phyloP scores from a whole-genome alignment of 1,140 invertebrate species.

The Aporrectodea caliginosa region DNA sequence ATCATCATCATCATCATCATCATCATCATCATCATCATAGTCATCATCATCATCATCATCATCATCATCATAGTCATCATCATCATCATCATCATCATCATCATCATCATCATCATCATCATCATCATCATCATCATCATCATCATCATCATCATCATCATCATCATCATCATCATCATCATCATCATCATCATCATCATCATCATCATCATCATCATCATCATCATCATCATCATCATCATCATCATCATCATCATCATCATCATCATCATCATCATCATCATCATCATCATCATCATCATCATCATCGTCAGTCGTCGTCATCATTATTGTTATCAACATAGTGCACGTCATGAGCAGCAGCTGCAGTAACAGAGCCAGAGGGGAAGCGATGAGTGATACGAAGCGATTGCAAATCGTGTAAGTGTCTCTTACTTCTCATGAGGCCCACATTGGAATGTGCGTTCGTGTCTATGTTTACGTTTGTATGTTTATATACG shows the following conservation, averaged over 20 bases:
- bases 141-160: slow-evolving; percentile 23
- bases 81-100: slow-evolving; percentile 15
- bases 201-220: slow-evolving; percentile 23
- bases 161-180: slow-evolving; percentile 14
- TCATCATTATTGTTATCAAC: not conserved
- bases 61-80: not conserved
- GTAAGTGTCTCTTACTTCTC: not conserved
- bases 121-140: slow-evolving; percentile 23
- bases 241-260: not conserved
- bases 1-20: not conserved
- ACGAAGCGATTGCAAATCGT: not conserved
- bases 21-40: not conserved
- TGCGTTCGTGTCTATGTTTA: too few species aligned
- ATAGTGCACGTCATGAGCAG: not conserved
- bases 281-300: not conserved
- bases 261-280: slow-evolving; percentile 11
- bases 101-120: slow-evolving; percentile 16
- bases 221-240: slow-evolving; percentile 15
- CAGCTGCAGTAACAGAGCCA: not conserved
- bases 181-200: slow-evolving; percentile 23
- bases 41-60: not conserved
- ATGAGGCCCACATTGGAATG: too few species aligned
- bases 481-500: too few species aligned
- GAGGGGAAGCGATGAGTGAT: not conserved
- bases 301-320: not conserved